A percentile compares a stretch with the other conserved stretches of the same genome.
Conservation (phyloP, 2,797 vertebrate species). For the Enoplosus armatus region DNA sequence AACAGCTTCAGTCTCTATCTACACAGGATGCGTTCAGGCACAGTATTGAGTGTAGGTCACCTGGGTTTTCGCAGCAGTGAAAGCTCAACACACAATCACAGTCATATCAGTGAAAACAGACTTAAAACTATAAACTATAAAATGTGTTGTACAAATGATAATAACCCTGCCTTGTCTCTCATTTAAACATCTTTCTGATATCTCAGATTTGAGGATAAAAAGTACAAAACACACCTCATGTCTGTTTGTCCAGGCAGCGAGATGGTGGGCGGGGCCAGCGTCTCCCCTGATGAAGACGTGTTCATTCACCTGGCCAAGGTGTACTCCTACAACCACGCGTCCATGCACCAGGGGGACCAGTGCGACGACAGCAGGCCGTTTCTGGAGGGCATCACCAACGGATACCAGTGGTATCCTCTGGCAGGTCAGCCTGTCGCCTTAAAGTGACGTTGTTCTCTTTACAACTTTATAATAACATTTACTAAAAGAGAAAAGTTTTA, state of each 20-base stretch:
- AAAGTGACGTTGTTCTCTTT: too few relatives aligned
- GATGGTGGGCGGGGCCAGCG: constrained; percentile 79
- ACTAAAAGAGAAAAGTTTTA: too few relatives aligned
- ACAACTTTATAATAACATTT: too few relatives aligned
- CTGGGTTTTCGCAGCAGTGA: too few relatives aligned
- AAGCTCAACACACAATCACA: too few relatives aligned
- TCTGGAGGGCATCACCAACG: constrained; percentile 90
- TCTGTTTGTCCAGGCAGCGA: constrained; percentile 66
- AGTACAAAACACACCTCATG: neutral
- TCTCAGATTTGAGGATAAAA: neutral
- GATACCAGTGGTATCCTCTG: constrained; percentile 91
- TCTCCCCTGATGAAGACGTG: constrained; percentile 91
- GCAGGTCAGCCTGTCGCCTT: constrained; percentile 81
- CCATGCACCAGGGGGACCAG: constrained; percentile 83
- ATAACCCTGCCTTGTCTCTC: neutral
- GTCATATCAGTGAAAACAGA: too few relatives aligned
- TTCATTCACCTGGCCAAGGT: constrained; percentile 91
- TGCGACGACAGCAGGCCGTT: constrained; percentile 83
- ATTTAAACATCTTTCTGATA: neutral
- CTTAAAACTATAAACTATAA: too few relatives aligned
- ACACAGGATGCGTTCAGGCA: too few relatives aligned
- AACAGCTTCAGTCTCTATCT: too few relatives aligned
- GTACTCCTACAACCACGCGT: constrained; percentile 88
- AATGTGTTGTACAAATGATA: neutral
- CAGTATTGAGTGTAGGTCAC: too few relatives aligned